Evolutionary conservation across 2,113 vertebrate genomes (phyloP), one percentile per base, ranked within the genome.

Genomic region (Hemibagrus wyckioides): DNA sequence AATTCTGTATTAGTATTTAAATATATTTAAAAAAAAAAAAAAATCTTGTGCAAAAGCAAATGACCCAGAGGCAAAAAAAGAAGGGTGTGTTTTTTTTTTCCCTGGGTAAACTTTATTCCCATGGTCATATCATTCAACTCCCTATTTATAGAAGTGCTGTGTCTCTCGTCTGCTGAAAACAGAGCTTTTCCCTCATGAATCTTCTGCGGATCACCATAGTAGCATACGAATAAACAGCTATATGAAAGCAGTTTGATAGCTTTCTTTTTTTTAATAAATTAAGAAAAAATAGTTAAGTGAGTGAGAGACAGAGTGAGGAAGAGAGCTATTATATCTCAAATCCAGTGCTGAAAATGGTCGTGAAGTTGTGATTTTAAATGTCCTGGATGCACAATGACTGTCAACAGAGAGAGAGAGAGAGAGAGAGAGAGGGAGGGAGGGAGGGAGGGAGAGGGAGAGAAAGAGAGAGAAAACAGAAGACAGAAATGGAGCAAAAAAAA

Each of bases 61-160:
- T 48, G 28, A n/a, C n/a, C 41, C 13, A 76, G 13, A n/a, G 9
- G 14, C 4, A 54, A 77, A 33, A 54, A n/a, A 4, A 9, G 15
- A 54, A 23, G 30, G 17, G 30, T 57, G 50, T 48, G 84, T 84
- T 67, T 88, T 90, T 90, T 28, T 80, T 56, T 83, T 52, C 80
- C 15, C 14, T 92, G 93, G 88, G 30, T 0, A 86, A 88, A 88
- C 1, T 0, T 89, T 87, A 93, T 95, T 94, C 94, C 92, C 93
- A 94, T 93, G 94, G 91, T 91, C 89, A 91, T 89, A 88, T 91
- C 89, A 91, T 90, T 91, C 91, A 93, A 90, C 88, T 90, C 4
- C 63, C 94, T 95, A 95, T 95, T 94, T 95, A 94, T 94, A 94
- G 94, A 88, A 83, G 88, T 80, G 19, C 91, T 92, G 90, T 4